Evolutionary conservation across 2,113 vertebrate species (phyloP).

Genomic region (Hemicordylus capensis): DNA sequence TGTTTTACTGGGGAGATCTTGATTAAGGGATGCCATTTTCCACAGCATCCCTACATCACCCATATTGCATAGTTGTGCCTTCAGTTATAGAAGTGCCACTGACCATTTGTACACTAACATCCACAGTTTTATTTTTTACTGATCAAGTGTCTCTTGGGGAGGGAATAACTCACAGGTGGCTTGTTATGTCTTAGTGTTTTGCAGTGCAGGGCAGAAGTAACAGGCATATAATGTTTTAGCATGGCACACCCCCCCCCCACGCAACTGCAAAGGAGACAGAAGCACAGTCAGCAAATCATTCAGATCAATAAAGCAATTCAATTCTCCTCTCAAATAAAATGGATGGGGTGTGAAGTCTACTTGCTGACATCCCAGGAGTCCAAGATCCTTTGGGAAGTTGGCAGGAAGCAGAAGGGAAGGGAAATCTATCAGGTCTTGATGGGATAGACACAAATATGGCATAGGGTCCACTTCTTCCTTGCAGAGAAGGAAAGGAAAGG

Average conservation of each 20-base stretch:
- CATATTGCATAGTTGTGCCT: not conserved
- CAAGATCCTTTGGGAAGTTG: not conserved
- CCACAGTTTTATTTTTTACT: not conserved
- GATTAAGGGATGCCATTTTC: not conserved
- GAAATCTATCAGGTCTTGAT: not conserved
- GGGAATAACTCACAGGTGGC: not conserved
- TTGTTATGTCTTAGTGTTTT: not conserved
- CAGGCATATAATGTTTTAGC: not conserved
- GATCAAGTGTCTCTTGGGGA: not conserved
- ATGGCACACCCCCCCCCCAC: not conserved
- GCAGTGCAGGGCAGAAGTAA: not conserved
- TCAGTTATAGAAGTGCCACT: not conserved
- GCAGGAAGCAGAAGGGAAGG: not conserved
- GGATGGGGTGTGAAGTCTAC: not conserved
- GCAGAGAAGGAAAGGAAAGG: too few relatives aligned
- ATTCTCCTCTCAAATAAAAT: not conserved
- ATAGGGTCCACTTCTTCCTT: too few relatives aligned
- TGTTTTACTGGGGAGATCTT: not conserved
- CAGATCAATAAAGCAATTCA: not conserved
- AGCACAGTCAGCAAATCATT: not conserved
- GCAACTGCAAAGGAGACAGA: not conserved
- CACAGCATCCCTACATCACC: not conserved
- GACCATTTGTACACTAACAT: not conserved
- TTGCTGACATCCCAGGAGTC: not conserved
- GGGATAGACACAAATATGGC: too few relatives aligned